Base-by-base conservation (phyloP, 2,113 vertebrate species). In the Carassius carassius region DNA sequence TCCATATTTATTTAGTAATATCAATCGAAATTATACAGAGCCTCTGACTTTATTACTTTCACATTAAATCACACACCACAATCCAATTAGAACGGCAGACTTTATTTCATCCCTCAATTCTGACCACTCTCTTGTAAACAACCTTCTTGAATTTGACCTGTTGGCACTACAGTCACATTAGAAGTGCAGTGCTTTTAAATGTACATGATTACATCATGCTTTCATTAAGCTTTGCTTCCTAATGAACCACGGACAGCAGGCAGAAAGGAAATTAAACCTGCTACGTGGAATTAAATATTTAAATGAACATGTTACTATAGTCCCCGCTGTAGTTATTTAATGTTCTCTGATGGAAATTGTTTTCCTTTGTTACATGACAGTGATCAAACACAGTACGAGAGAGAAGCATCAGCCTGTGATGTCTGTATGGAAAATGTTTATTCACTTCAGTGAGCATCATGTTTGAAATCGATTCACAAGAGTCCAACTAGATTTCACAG, bases 401-500 rank as follows among this genome's bases (percentile, higher is more conserved):
- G 56, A 47, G 32, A 78, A 56, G 56, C 77, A 65, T 86, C 78
- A 80, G 60, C 23, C 41, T 41, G 41, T 80, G 65, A 67, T 49
- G 41, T 65, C 78, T 80, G 6, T 29, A 32, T 49, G 12, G 17
- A 65, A 67, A 54, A 35, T 78, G n/a, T 44, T 49, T 69, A 78
- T 78, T 41, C 75, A 69, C 76, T 70, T 56, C 65, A 78, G 41
- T 84, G 23, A 70, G 62, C 62, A 69, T 54, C 62, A 78, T 65
- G 21, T 69, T 37, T 70, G 19, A 78, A 58, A 84, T 49, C 63
- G 37, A 41, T 84, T 84, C 83, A 70, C 62, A 17, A 69, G 83
- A 70, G 63, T 78, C 74, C 83, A 78, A 54, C 83, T 78, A 70
- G 49, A 51, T 77, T 78, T 78, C 83, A 78, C 47, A 47, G 63